Conservation (phyloP, 2,888 invertebrate species). For the Alloscopus bannaensis region DNA sequence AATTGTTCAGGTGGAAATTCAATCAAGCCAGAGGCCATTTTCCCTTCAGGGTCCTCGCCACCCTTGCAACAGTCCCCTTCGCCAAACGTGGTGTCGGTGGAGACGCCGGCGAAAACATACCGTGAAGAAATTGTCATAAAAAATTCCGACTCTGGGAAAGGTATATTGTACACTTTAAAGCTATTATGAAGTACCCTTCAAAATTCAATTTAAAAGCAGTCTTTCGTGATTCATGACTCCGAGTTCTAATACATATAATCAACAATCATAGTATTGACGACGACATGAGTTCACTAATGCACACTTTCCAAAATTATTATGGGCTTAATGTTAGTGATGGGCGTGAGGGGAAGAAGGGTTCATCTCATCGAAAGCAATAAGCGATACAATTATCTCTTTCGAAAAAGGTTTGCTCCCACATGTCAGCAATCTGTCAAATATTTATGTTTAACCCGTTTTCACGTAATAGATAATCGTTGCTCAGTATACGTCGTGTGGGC, state of each 20-base stretch:
- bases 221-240: too few species aligned
- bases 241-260: too few species aligned
- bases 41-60: conserved; percentile 43
- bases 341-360: conserved; percentile 98
- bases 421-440: not conserved
- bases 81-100: conserved; percentile 22
- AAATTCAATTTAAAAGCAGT: conserved; percentile 8
- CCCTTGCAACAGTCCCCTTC: conserved; percentile 54
- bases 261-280: too few species aligned
- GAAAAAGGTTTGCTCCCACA: conserved; percentile 94
- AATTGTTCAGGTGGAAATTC: conserved; percentile 18
- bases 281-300: too few species aligned
- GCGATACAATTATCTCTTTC: conserved; percentile 98
- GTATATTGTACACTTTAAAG: too few species aligned
- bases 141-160: conserved; percentile 97
- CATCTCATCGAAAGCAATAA: conserved; percentile 99
- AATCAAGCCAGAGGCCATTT: conserved; percentile 54
- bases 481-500: too few species aligned
- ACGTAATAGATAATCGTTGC: not conserved
- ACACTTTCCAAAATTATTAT: too few species aligned
- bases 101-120: conserved; percentile 76
- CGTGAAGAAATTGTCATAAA: conserved; percentile 96
- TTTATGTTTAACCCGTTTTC: not conserved
- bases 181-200: too few species aligned
- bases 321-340: conserved; percentile 89